phyloP scores from a whole-genome alignment of 2,113 vertebrate species.

The Cheirogaleus medius region DNA sequence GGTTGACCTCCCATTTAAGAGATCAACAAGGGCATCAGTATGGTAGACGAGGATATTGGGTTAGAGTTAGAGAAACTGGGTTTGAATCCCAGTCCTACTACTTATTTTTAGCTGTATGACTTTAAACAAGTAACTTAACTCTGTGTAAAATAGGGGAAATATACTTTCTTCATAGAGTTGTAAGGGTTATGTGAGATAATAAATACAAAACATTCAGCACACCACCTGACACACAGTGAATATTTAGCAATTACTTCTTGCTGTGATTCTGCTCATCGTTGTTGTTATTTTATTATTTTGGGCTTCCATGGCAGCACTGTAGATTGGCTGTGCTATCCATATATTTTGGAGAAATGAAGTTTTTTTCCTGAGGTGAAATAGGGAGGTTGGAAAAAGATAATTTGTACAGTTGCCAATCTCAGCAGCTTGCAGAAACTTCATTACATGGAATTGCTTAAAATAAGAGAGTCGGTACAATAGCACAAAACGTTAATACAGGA shows the following conservation, averaged over 20 bases:
- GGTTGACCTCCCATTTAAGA: background rate
- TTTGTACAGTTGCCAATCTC: conserved; percentile 44
- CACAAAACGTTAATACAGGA: background rate
- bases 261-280: background rate
- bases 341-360: background rate
- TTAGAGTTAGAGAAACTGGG: background rate
- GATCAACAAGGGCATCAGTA: background rate
- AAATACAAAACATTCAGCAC: background rate
- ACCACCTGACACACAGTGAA: background rate
- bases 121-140: background rate
- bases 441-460: background rate
- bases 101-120: background rate
- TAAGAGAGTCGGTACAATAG: background rate
- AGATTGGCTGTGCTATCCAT: background rate
- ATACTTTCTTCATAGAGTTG: background rate
- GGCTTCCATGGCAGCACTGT: background rate
- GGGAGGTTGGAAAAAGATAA: background rate
- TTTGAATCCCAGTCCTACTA: background rate
- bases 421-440: conserved; percentile 40
- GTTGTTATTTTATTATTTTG: background rate
- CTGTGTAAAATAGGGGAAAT: background rate
- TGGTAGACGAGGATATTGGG: background rate
- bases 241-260: background rate
- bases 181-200: background rate
- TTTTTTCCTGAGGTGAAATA: background rate